Percentiles rank a stretch among this genome's conserved stretches.
Conservation (phyloP, 1,140 invertebrate species). For the Zaprionus lachaisei region DNA sequence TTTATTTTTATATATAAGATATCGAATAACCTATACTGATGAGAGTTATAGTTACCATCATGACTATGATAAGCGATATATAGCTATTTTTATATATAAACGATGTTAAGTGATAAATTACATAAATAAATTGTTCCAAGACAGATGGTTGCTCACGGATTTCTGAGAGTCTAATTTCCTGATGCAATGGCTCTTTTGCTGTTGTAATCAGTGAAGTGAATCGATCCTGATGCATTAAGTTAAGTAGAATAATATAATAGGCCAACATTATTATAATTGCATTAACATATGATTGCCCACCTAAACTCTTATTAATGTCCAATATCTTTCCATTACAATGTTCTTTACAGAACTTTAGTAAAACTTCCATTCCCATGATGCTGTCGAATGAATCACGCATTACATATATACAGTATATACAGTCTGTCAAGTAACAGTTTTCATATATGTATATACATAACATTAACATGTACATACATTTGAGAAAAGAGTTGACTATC, state of each 20-base stretch:
- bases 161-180: neutral
- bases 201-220: slow-evolving; percentile 77
- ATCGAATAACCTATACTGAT: neutral
- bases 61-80: slow-evolving; percentile 93
- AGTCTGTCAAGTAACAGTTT: too few species aligned
- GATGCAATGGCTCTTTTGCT: slow-evolving; percentile 5
- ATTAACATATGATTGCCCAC: slow-evolving; percentile 90
- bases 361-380: slow-evolving; percentile 75
- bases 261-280: slow-evolving; percentile 90
- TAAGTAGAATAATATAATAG: slow-evolving; percentile 89
- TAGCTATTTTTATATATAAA: slow-evolving; percentile 93
- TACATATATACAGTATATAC: too few species aligned
- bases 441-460: too few species aligned
- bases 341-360: slow-evolving; percentile 85
- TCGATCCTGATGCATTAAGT: slow-evolving; percentile 88
- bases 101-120: slow-evolving; percentile 87
- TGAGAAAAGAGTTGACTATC: too few species aligned
- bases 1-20: too few species aligned
- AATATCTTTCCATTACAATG: slow-evolving; percentile 85
- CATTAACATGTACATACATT: too few species aligned
- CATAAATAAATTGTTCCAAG: slow-evolving; percentile 87
- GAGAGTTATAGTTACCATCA: slow-evolving; percentile 90
- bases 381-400: neutral
- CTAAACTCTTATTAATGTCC: slow-evolving; percentile 80
- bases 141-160: slow-evolving; percentile 76